Evolutionary conservation across 2,888 invertebrate species (phyloP).

Genomic region (Gymnoscelis rufifasciata): DNA sequence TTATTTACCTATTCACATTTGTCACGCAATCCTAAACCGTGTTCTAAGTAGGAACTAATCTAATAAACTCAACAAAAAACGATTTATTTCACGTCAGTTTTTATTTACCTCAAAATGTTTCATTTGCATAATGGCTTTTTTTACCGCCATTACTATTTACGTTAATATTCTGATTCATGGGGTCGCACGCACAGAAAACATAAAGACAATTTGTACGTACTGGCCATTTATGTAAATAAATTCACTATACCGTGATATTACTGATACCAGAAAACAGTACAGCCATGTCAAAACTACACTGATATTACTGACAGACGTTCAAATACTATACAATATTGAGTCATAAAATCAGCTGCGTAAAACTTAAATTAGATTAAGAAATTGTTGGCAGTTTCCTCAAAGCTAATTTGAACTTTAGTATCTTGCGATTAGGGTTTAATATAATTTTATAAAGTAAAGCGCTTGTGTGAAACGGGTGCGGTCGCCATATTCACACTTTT

Average conservation of each 20-base stretch:
- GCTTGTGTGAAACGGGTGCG: slow-evolving; percentile 54
- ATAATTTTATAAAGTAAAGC: not conserved
- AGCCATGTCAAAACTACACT: not conserved
- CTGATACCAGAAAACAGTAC: slow-evolving; percentile 43
- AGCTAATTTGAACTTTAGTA: not conserved
- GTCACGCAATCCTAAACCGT: slow-evolving; percentile 36
- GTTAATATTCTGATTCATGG: slow-evolving; percentile 76
- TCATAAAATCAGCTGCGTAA: not conserved
- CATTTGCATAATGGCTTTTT: slow-evolving; percentile 79
- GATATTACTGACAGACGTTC: not conserved
- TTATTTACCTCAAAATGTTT: slow-evolving; percentile 77
- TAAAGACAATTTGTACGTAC: slow-evolving; percentile 75
- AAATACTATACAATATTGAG: not conserved
- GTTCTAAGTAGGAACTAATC: slow-evolving; percentile 47
- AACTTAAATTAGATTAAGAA: not conserved
- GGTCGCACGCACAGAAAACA: slow-evolving; percentile 77
- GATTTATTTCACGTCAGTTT: slow-evolving; percentile 73
- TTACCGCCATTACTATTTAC: slow-evolving; percentile 73
- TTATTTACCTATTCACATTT: slow-evolving; percentile 2
- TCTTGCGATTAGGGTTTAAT: slow-evolving; percentile 2
- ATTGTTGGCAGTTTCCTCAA: not conserved
- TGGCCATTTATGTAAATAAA: slow-evolving; percentile 77
- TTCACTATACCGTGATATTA: slow-evolving; percentile 69
- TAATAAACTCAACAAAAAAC: slow-evolving; percentile 58
- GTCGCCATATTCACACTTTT: slow-evolving; percentile 59